Evolutionary conservation across 2,797 vertebrate genomes (phyloP), one percentile per base, ranked within the genome.

Genomic region (Meriones psammophilus): DNA sequence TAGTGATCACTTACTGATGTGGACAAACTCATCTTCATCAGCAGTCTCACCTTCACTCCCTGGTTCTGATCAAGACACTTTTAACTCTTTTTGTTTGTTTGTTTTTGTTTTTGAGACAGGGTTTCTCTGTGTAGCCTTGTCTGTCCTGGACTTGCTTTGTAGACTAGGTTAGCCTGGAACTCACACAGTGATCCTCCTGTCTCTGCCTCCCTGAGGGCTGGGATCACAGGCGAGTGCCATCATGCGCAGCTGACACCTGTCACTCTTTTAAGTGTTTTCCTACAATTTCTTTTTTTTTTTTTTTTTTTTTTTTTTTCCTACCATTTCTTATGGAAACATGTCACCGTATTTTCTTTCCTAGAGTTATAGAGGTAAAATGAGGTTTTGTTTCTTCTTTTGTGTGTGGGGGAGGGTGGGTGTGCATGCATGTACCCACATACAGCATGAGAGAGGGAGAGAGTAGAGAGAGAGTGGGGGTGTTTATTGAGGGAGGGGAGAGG

Each of bases 291-390:
- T 77, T n/a, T n/a, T n/a, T n/a, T n/a, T n/a, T n/a, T n/a, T n/a
- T n/a, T n/a, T n/a, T n/a, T n/a, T n/a, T n/a, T n/a, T n/a, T n/a
- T n/a, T n/a, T 69, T 92, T 97, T 93, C 91, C 28, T 88, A 69
- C 33, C 18, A 68, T 13, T 92, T 92, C 92, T 33, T 77, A 2
- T 92, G 90, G 77, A 89, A 14, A 95, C 15, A 64, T 94, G 39
- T 56, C 78, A 78, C 4, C 76, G 1, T 83, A 92, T 94, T 88
- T 39, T 26, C 66, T 36, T 91, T 89, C 30, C 28, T 20, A n/a
- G 22, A 94, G n/a, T 28, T 95, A 93, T 91, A 83, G 26, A 76
- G 68, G 15, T 94, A 54, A 93, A 91, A 66, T 92, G 77, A 89
- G 66, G 84, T 93, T 94, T 87, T 94, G 30, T 81, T 30, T 79